Evolutionary conservation across 2,888 invertebrate species (phyloP).

Genomic region (Parapristionchus giblindavisi): DNA sequence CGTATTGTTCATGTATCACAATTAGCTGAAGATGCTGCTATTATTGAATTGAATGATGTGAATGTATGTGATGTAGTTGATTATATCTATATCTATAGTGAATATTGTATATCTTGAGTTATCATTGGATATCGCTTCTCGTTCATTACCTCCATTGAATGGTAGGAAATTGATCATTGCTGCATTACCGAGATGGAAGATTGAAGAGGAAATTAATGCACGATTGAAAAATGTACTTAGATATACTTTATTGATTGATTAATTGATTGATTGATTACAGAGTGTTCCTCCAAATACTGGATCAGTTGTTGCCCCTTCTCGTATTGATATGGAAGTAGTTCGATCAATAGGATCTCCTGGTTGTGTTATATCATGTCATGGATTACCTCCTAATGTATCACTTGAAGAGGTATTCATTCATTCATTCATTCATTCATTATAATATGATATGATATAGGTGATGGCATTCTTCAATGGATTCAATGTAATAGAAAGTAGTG

Average conservation of each 20-base stretch:
- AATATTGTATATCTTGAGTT: too few species aligned
- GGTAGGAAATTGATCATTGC: neutral
- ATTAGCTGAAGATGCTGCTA: constrained; percentile 10
- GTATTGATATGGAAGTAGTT: constrained; percentile 31
- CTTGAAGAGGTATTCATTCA: constrained; percentile 43
- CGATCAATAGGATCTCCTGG: constrained; percentile 45
- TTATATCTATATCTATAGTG: too few species aligned
- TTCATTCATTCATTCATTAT: neutral
- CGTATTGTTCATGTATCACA: neutral
- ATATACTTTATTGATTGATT: neutral
- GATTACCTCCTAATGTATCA: constrained; percentile 48
- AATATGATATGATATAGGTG: constrained; percentile 39
- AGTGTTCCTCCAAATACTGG: neutral
- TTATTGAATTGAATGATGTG: neutral
- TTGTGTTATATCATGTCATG: constrained; percentile 46
- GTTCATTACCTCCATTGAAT: neutral
- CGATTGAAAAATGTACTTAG: neutral
- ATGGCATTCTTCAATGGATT: constrained; percentile 47
- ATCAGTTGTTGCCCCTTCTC: neutral
- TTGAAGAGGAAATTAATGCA: constrained; percentile 23
- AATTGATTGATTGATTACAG: neutral
- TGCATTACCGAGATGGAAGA: neutral
- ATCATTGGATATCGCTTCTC: neutral
- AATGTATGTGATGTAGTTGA: too few species aligned
- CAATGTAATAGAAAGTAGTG: constrained; percentile 45